Base-by-base conservation (phyloP, 2,797 vertebrate species). In the Mionectes olivaceus region DNA sequence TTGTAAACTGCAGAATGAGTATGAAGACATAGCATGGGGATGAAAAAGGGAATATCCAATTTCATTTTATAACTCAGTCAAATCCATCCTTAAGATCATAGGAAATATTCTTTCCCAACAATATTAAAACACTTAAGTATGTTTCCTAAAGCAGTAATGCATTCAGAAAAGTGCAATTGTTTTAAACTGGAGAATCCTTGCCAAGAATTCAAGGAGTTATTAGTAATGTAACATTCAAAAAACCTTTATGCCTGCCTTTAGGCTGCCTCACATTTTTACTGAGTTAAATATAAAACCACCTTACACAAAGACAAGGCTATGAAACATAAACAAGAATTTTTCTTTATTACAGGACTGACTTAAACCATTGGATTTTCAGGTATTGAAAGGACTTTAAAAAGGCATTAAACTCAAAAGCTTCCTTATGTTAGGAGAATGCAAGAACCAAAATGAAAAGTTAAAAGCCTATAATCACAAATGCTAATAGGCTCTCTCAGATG, bases 401-500 rank as follows among this genome's bases (percentile, higher is more conserved):
- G 39, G 17, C n/a, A 76, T 52, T 64, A 81, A 61, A 71, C 8
- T 82, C 32, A 75, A 84, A 86, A 83, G 15, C 41, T 68, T 70
- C n/a, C 32, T 81, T 83, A 53, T 3, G 3, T 32, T 61, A 71
- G 27, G 25, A 84, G 18, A 23, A 73, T 4, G 2, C 12, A 89
- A 69, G 23, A 75, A 76, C 55, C 35, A 78, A 86, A 90, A 80
- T 32, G 9, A 71, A 57, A 91, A 80, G 57, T n/a, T 89, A 59
- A 95, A 91, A 88, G 80, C n/a, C 76, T 86, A 44, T 70, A 56
- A 86, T 64, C 69, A 67, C 75, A 78, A 93, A 69, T 47, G 28
- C 59, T 57, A 90, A 78, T 56, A 67, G 41, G 52, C 7, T 73
- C 55, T 80, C 82, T 79, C 41, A 60, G 33, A 33, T 64, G 37